A percentile compares a stretch with the other conserved stretches of the same genome.
These are phyloP conservation scores for Byasa hedistus DNA, from an alignment of 2,888 invertebrate species.

Conservation along the genomic window DNA sequence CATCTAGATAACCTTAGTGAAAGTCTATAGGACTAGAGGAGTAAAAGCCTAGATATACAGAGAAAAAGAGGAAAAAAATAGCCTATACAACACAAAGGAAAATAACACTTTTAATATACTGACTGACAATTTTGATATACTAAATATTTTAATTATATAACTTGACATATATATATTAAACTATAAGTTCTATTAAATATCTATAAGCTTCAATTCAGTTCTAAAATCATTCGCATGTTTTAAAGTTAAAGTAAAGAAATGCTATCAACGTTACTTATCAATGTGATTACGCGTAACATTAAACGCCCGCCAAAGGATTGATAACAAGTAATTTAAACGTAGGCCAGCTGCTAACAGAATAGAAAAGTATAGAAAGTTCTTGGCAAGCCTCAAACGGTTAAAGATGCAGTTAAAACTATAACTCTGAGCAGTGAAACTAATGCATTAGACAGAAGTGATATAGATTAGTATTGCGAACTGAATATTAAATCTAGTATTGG, in stretches of 20 bases:
- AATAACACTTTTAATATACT: too few relatives aligned
- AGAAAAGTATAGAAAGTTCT: slow-evolving; percentile 41
- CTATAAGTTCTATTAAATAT: too few relatives aligned
- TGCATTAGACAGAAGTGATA: slow-evolving; percentile 18
- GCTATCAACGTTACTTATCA: slow-evolving; percentile 15
- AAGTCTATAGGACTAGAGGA: too few relatives aligned
- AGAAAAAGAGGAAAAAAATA: too few relatives aligned
- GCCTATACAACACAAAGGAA: too few relatives aligned
- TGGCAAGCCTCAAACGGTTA: slow-evolving; percentile 33
- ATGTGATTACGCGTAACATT: slow-evolving; percentile 6
- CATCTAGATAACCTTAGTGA: too few relatives aligned
- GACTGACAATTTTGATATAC: too few relatives aligned
- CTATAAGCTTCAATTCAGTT: too few relatives aligned
- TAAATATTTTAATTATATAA: too few relatives aligned
- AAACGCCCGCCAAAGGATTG: slow-evolving; percentile 8
- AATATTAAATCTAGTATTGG: slow-evolving; percentile 14
- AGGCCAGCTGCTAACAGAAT: slow-evolving; percentile 35
- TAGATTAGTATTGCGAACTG: slow-evolving; percentile 20
- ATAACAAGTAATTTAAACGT: slow-evolving; percentile 31
- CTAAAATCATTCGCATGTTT: too few relatives aligned
- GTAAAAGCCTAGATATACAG: too few relatives aligned
- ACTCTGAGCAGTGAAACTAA: slow-evolving; percentile 13
- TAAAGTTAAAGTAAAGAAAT: slow-evolving; percentile 9
- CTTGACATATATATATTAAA: too few relatives aligned
- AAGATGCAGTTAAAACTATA: slow-evolving; percentile 26